Conservation (phyloP, 2,797 vertebrate species). For the Malurus leucopterus region DNA sequence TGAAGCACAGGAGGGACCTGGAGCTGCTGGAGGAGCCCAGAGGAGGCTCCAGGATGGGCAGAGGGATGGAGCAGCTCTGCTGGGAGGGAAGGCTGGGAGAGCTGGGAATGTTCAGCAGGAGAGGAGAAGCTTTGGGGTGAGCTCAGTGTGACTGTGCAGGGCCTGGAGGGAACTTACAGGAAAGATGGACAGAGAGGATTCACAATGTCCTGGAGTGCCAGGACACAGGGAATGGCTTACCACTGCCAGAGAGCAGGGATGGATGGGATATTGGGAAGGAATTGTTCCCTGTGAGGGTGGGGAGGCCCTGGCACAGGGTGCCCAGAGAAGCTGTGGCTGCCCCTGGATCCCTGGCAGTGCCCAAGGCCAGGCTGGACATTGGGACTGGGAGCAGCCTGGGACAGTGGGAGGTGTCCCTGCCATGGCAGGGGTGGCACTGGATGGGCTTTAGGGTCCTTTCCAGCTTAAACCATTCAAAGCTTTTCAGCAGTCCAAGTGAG, state of each 20-base stretch:
- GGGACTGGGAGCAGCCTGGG: background rate
- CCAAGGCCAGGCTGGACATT: background rate
- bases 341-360: background rate
- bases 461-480: background rate
- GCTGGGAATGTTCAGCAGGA: background rate
- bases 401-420: background rate
- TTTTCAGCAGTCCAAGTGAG: background rate
- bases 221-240: background rate
- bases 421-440: rapidly evolving
- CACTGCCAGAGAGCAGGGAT: background rate
- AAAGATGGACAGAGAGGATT: background rate
- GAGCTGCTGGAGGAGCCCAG: background rate
- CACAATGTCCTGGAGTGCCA: background rate
- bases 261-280: background rate
- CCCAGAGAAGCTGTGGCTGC: background rate
- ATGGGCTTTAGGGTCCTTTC: rapidly evolving
- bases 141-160: rapidly evolving
- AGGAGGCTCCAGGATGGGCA: background rate
- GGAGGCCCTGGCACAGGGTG: background rate
- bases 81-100: background rate
- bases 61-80: background rate
- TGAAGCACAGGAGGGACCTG: background rate
- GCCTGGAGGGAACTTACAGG: background rate
- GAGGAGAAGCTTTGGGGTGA: background rate
- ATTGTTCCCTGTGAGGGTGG: rapidly evolving